Conservation (phyloP, 1,140 invertebrate genomes). For the Dysdera silvatica region DNA sequence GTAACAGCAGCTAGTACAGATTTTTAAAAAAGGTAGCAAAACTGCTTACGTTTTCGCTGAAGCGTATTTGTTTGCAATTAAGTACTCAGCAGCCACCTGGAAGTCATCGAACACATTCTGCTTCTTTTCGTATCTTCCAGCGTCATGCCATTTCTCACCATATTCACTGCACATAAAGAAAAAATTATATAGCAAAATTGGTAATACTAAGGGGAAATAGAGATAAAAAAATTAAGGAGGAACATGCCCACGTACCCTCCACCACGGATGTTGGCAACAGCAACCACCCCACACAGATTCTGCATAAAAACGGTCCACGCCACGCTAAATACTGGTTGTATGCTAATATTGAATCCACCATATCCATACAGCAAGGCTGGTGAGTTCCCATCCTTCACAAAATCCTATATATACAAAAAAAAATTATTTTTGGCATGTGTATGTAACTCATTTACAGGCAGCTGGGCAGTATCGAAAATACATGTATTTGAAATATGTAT, state of each 20-base stretch:
- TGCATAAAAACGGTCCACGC: constrained; percentile 80
- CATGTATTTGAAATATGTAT: too few relatives aligned
- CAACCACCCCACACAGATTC: constrained; percentile 78
- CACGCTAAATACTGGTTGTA: constrained; percentile 76
- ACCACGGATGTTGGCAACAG: constrained; percentile 88
- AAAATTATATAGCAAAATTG: constrained; percentile 18
- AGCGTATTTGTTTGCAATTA: constrained; percentile 77
- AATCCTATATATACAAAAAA: constrained; percentile 46
- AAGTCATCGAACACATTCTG: constrained; percentile 99
- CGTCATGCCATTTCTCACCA: constrained; percentile 94
- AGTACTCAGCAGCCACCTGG: constrained; percentile 80
- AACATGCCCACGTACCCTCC: constrained; percentile 62
- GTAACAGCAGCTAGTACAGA: too few relatives aligned
- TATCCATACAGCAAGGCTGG: constrained; percentile 89
- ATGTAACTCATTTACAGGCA: too few relatives aligned
- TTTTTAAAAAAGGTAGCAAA: too few relatives aligned
- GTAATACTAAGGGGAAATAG: background rate
- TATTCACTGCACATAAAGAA: constrained; percentile 66
- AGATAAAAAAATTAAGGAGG: background rate
- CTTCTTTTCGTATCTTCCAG: constrained; percentile 80
- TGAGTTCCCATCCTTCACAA: constrained; percentile 56
- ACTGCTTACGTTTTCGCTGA: constrained; percentile 51
- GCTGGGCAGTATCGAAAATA: too few relatives aligned
- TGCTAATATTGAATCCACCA: constrained; percentile 90
- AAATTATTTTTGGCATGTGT: background rate